These are phyloP conservation scores for zebrafish (Danio rerio) DNA, from an alignment of 2,113 vertebrate species.

Conservation along the genomic window DNA sequence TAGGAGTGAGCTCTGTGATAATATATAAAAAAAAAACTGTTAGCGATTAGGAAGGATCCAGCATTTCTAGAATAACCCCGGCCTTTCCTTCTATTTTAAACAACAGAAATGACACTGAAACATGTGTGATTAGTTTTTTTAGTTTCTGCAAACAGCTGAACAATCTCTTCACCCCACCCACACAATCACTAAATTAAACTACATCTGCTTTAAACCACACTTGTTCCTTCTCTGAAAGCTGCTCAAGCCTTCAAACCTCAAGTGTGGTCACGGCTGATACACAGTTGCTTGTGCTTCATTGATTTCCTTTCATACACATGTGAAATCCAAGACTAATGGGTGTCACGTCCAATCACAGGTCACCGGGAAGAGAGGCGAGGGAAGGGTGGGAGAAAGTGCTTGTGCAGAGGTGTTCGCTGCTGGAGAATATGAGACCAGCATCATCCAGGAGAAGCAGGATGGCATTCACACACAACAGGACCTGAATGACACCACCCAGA, in stretches of 20 bases:
- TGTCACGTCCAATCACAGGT: constrained; percentile 45
- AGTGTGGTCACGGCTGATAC: neutral
- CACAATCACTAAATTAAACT: constrained; percentile 9
- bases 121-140: constrained; percentile 24
- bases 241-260: neutral
- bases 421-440: constrained; percentile 52
- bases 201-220: constrained; percentile 22
- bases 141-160: constrained; percentile 30
- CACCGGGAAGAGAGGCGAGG: constrained; percentile 49
- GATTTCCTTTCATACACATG: neutral
- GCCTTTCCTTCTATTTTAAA: constrained; percentile 45
- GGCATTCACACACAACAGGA: constrained; percentile 27
- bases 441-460: constrained; percentile 56
- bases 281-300: neutral
- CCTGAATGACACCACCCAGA: neutral
- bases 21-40: constrained; percentile 33
- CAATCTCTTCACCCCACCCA: neutral
- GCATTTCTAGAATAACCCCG: constrained; percentile 19
- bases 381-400: constrained; percentile 34
- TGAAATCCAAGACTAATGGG: constrained; percentile 9
- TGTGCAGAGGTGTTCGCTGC: constrained; percentile 44
- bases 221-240: neutral
- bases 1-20: neutral
- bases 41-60: constrained; percentile 41
- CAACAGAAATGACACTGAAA: constrained; percentile 9